Evolutionary conservation across 2,797 vertebrate species (phyloP).

Genomic region (Rhabdophis nuchalis): DNA sequence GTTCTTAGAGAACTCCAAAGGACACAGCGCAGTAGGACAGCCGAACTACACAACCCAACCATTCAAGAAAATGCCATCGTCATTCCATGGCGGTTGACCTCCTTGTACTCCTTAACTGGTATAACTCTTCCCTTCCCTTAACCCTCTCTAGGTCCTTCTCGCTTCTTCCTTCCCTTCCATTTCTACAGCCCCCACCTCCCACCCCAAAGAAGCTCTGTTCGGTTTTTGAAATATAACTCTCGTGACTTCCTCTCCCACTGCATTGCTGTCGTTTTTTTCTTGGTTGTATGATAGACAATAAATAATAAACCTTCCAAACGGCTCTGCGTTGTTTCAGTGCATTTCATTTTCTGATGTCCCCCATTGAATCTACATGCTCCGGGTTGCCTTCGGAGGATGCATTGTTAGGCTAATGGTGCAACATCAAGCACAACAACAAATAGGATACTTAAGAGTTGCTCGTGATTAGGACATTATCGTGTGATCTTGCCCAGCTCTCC

Average conservation of each 20-base stretch:
- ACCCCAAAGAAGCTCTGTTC: neutral
- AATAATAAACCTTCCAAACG: neutral
- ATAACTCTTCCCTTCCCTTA: neutral
- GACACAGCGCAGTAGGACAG: neutral
- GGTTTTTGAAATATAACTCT: neutral
- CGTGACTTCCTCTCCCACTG: neutral
- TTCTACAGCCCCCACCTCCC: neutral
- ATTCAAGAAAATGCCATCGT: neutral
- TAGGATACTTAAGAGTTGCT: neutral
- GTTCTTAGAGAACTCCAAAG: neutral
- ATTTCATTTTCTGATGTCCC: neutral
- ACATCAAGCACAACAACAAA: neutral
- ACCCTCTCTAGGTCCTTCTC: neutral
- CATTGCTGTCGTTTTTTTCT: neutral
- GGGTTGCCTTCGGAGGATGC: neutral
- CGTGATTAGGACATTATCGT: neutral
- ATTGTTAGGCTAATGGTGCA: neutral
- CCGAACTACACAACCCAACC: neutral
- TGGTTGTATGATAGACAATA: neutral
- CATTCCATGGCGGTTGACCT: neutral
- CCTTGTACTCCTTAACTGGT: neutral
- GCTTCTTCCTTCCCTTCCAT: neutral
- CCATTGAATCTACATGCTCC: neutral
- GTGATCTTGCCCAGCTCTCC: neutral
- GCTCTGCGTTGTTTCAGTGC: neutral